Conservation (phyloP, 1,140 invertebrate genomes). For the Sycophaga agraensis region DNA sequence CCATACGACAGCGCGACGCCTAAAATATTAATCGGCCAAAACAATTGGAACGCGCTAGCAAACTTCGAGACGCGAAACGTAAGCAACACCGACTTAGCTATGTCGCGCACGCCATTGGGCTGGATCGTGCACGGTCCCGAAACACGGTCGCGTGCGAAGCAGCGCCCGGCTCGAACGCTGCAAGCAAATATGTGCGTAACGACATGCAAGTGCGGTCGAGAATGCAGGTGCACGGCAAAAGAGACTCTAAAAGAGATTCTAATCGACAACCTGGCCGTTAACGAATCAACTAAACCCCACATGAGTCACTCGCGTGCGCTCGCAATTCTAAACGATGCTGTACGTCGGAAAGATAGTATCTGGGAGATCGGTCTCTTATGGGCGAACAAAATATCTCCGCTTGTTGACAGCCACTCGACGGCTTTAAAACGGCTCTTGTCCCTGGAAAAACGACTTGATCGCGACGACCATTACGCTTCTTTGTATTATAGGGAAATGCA, state of each 20-base stretch:
- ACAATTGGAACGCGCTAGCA: not conserved
- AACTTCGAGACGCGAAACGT: too few species aligned
- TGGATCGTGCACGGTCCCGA: not conserved
- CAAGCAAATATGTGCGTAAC: not conserved
- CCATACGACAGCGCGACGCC: not conserved
- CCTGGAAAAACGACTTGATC: not conserved
- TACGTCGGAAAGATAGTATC: not conserved
- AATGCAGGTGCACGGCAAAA: not conserved
- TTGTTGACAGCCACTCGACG: not conserved
- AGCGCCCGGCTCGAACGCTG: not conserved
- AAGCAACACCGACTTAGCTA: not conserved
- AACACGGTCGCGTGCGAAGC: not conserved
- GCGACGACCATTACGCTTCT: not conserved
- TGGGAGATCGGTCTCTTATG: constrained; percentile 2
- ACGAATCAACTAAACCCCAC: too few species aligned
- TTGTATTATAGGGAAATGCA: not conserved
- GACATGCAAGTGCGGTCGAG: not conserved
- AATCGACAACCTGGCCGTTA: too few species aligned
- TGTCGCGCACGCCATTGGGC: not conserved
- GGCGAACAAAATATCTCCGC: not conserved
- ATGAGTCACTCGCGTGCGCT: not conserved
- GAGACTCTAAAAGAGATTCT: not conserved
- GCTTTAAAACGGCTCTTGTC: not conserved
- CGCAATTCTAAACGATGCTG: not conserved
- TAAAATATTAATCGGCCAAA: not conserved